phyloP scores from a whole-genome alignment of 2,113 vertebrate genomes.

The Setophaga petechia region DNA sequence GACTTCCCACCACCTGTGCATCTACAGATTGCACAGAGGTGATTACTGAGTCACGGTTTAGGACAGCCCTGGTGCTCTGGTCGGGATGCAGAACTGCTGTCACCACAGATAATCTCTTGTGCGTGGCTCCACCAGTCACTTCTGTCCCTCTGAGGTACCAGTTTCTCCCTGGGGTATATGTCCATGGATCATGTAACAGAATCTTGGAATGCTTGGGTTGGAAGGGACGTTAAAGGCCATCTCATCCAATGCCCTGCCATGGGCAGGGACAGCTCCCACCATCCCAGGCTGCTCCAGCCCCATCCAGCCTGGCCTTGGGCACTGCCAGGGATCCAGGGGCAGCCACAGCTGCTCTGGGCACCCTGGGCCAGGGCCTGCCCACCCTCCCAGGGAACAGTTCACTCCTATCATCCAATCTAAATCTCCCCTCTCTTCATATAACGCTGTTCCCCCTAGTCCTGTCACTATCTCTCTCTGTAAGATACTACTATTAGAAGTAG shows the following conservation, averaged over 20 bases:
- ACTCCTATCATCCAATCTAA: neutral
- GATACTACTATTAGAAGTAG: neutral
- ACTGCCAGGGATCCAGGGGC: neutral
- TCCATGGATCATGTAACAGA: too few relatives aligned
- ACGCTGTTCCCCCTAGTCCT: neutral
- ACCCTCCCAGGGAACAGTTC: neutral
- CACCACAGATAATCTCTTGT: rapidly evolving
- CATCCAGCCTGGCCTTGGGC: rapidly evolving
- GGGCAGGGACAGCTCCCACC: neutral
- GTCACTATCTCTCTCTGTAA: neutral
- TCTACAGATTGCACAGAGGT: rapidly evolving
- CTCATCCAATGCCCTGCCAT: rapidly evolving
- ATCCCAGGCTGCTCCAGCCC: rapidly evolving
- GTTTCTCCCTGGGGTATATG: neutral
- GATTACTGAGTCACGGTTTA: neutral
- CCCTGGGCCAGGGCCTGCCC: rapidly evolving
- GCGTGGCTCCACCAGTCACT: rapidly evolving
- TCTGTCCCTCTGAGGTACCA: neutral
- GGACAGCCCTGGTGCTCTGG: neutral
- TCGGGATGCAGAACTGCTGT: rapidly evolving
- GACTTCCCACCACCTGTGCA: neutral
- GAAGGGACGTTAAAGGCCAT: rapidly evolving
- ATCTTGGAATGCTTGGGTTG: neutral
- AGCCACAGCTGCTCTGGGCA: neutral
- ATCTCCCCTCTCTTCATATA: neutral